Evolutionary conservation across 2,797 vertebrate species (phyloP).

Genomic region (Octomys mimax): DNA sequence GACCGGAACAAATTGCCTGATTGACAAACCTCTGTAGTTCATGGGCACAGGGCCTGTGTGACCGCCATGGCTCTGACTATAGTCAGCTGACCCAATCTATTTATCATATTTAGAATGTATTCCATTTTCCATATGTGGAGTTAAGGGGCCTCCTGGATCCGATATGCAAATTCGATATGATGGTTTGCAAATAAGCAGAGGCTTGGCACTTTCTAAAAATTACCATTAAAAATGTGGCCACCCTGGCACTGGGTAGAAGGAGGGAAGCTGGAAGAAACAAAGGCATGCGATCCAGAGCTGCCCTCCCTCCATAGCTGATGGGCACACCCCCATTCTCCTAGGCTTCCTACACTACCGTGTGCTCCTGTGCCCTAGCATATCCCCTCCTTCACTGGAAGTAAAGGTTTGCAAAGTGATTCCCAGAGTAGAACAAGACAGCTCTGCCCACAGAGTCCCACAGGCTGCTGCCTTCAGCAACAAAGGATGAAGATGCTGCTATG

Average conservation of each 20-base stretch:
- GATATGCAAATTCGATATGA: conserved; percentile 79
- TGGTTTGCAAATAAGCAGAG: conserved; percentile 80
- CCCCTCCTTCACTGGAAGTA: not conserved
- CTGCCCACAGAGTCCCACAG: not conserved
- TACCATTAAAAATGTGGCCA: conserved; percentile 71
- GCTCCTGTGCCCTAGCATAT: not conserved
- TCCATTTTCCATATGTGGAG: conserved; percentile 77
- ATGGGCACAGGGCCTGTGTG: not conserved
- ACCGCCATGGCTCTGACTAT: conserved; percentile 37
- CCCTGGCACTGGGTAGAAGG: conserved; percentile 50
- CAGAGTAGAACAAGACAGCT: not conserved
- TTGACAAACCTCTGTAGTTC: conserved; percentile 70
- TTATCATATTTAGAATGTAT: conserved; percentile 80
- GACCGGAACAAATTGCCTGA: conserved; percentile 72
- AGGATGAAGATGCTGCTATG: not conserved
- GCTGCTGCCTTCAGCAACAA: not conserved
- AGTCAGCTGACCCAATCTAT: conserved; percentile 81
- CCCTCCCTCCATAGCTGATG: not conserved
- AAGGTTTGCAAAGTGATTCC: not conserved
- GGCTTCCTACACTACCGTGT: not conserved
- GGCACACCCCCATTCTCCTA: not conserved
- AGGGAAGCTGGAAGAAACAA: conserved; percentile 38
- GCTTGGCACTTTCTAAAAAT: conserved; percentile 77
- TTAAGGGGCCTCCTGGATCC: conserved; percentile 69
- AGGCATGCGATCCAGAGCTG: not conserved